Evolutionary conservation across 2,797 vertebrate genomes (phyloP).

Genomic region (Tauraco hartlaubi): DNA sequence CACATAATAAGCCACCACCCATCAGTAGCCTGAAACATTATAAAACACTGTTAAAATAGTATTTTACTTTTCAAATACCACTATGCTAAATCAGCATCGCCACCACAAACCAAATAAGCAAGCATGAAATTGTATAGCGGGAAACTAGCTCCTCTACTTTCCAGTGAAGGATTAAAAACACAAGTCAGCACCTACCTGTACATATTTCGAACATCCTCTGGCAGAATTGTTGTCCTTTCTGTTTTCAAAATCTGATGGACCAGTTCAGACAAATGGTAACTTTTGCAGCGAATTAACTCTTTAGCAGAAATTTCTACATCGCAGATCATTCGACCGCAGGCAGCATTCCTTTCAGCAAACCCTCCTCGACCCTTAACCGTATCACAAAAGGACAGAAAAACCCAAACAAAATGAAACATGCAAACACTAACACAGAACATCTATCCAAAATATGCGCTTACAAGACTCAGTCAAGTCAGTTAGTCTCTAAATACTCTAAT

Average conservation of each 20-base stretch:
- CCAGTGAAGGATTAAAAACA: not conserved
- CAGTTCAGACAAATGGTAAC: slow-evolving; percentile 94
- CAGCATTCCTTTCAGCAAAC: slow-evolving; percentile 96
- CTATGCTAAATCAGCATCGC: not conserved
- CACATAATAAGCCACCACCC: not conserved
- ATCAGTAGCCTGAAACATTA: not conserved
- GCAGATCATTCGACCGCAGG: slow-evolving; percentile 95
- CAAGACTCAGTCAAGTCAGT: not conserved
- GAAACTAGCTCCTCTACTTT: not conserved
- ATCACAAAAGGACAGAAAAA: not conserved
- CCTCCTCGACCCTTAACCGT: slow-evolving; percentile 87
- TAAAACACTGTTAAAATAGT: not conserved
- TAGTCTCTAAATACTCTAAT: not conserved
- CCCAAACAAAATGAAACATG: not conserved
- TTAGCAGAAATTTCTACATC: slow-evolving; percentile 97
- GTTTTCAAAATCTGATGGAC: slow-evolving; percentile 90
- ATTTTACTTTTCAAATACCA: not conserved
- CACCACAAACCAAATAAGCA: not conserved
- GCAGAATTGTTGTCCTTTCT: slow-evolving; percentile 83
- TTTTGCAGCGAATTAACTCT: slow-evolving; percentile 97
- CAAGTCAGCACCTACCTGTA: slow-evolving; percentile 85
- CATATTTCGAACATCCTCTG: slow-evolving; percentile 89
- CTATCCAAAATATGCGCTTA: not conserved
- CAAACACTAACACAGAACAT: not conserved
- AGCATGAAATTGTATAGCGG: not conserved